Evolutionary conservation across 2,888 invertebrate genomes (phyloP), one percentile per base, ranked within the genome.

Genomic region (Orthosia incerta): DNA sequence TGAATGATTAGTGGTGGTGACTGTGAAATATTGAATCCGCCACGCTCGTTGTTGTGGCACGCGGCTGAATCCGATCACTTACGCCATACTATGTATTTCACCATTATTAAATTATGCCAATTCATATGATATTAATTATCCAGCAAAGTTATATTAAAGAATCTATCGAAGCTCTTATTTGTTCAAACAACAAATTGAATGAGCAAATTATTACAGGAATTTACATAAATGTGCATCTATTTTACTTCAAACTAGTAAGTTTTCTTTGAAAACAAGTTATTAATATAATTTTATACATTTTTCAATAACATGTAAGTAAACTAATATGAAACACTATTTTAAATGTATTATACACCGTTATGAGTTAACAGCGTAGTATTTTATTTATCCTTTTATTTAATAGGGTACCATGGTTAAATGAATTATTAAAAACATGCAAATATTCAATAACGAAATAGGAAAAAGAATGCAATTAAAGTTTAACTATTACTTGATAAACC

Each of bases 1-100:
- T 87, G 89, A 92, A 93, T 93, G 93, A 95, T 95, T 95, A 94
- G 91, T 87, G 87, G 92, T 93, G 92, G 94, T 90, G 89, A 93
- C 91, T 95, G 96, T 95, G 94, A 93, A 93, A 91, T 93, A 95
- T 95, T 89, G 92, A 81, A 95, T 95, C 91, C 82, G 94, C 86
- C 85, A 94, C 94, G 95, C 91, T 92, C 87, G 90, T 90, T 90
- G 87, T 86, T 83, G 86, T 84, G 89, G 92, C 94, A 94, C 94
- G 94, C 93, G 94, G 92, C 90, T 84, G 80, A 82, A 85, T 90
- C 90, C 82, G 89, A 88, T 90, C 88, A 89, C 88, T 91, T 89
- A 89, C 87, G 88, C 89, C 88, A 88, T 81, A 85, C 82, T 67
- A 55, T 82, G 55, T 70, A 85, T 88, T 87, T 82, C 71, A 73